Evolutionary conservation across 2,888 invertebrate genomes (phyloP).

Genomic region (Oxyteleia sp.): DNA sequence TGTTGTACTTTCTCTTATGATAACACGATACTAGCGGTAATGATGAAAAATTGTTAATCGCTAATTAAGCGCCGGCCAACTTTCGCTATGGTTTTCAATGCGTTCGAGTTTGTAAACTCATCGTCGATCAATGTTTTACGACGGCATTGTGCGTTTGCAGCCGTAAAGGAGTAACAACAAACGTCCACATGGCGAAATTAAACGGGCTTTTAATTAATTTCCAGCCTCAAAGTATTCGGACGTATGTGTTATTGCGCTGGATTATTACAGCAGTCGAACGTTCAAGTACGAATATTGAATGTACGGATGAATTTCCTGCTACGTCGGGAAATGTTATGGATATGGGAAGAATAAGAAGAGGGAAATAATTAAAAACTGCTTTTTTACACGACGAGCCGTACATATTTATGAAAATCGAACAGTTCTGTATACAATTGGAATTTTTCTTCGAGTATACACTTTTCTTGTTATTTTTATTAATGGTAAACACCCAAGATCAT

Average conservation of each 20-base stretch:
- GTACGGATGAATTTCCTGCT: conserved; percentile 34
- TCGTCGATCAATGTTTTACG: conserved; percentile 48
- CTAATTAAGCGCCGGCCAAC: conserved; percentile 45
- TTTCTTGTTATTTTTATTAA: no score
- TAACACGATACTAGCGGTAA: conserved; percentile 3
- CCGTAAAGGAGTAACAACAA: no score
- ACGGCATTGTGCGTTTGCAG: no score
- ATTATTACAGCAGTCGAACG: conserved; percentile 54
- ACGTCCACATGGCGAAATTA: no score
- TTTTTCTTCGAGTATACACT: no score
- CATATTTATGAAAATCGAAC: no score
- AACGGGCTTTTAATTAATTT: no score
- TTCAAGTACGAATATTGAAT: conserved; percentile 45
- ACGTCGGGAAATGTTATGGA: conserved; percentile 13
- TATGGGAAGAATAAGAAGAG: conserved; percentile 5
- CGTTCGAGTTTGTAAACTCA: conserved; percentile 29
- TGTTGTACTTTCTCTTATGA: conserved; percentile 12
- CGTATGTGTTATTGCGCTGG: conserved; percentile 48
- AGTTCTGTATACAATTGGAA: no score
- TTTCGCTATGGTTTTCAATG: conserved; percentile 37
- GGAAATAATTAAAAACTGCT: conserved; percentile 42
- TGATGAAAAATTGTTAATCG: conserved; percentile 29
- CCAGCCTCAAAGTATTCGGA: no score
- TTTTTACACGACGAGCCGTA: no score
- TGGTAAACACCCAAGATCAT: no score